Percentiles rank a stretch among this genome's conserved stretches.
Evolutionary conservation across 1,140 invertebrate genomes (phyloP).

Genomic region (Plodia interpunctella): DNA sequence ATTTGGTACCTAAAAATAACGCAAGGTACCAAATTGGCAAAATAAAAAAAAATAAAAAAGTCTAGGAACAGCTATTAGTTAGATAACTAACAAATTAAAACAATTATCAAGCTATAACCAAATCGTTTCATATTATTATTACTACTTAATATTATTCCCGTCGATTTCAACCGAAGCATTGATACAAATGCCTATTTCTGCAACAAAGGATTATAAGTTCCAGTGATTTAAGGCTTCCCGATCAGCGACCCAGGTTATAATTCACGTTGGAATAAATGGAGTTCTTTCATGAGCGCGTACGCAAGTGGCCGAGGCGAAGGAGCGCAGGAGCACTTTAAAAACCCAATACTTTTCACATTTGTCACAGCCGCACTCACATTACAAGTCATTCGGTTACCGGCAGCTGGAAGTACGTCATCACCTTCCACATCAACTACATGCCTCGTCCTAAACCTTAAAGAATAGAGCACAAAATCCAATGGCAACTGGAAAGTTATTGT

Average conservation of each 20-base stretch:
- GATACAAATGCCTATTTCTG: slow-evolving; percentile 6
- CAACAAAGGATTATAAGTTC: slow-evolving; percentile 7
- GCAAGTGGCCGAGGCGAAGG: slow-evolving; percentile 11
- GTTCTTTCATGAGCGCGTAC: slow-evolving; percentile 10
- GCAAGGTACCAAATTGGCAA: too few relatives aligned
- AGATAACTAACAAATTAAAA: too few relatives aligned
- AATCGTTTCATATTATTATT: neutral
- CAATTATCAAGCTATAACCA: neutral
- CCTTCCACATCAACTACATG: neutral
- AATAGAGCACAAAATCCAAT: slow-evolving; percentile 44
- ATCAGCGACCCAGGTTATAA: slow-evolving; percentile 11
- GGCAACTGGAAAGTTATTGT: slow-evolving; percentile 9
- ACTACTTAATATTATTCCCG: neutral
- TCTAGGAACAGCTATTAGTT: too few relatives aligned
- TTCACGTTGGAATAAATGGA: slow-evolving; percentile 13
- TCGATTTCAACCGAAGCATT: neutral
- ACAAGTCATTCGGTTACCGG: slow-evolving; percentile 53
- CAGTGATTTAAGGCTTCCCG: slow-evolving; percentile 19
- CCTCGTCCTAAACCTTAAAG: slow-evolving; percentile 10
- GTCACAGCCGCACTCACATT: slow-evolving; percentile 52
- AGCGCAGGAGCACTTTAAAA: slow-evolving; percentile 38
- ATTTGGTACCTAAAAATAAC: too few relatives aligned
- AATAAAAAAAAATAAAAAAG: too few relatives aligned
- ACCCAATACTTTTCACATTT: slow-evolving; percentile 59
- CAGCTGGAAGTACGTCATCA: slow-evolving; percentile 35